Conservation (phyloP, 2,888 invertebrate genomes). For the Gari tellinella region DNA sequence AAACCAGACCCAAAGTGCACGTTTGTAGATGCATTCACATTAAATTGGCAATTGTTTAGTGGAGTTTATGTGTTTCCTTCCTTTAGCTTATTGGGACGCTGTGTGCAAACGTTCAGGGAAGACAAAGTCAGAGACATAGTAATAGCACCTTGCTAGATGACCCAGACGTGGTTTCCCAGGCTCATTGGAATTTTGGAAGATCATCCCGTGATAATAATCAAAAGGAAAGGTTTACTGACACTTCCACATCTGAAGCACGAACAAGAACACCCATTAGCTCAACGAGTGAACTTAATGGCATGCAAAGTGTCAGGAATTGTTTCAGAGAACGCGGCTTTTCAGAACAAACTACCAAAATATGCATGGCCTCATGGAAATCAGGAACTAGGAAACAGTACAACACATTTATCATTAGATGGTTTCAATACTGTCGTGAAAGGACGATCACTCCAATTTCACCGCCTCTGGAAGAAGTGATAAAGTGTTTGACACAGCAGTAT, state of each 20-base stretch:
- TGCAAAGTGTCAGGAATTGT: slow-evolving; percentile 32
- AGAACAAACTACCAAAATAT: slow-evolving; percentile 13
- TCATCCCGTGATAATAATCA: slow-evolving; percentile 3
- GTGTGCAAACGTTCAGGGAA: slow-evolving; percentile 20
- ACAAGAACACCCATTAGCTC: slow-evolving; percentile 7
- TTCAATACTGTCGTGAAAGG: slow-evolving; percentile 27
- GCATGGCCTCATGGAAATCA: slow-evolving; percentile 23
- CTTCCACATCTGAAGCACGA: slow-evolving; percentile 1
- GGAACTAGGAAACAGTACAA: slow-evolving; percentile 13
- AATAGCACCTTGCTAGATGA: slow-evolving; percentile 34
- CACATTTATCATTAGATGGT: slow-evolving; percentile 23
- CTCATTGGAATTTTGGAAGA: slow-evolving; percentile 21
- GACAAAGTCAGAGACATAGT: slow-evolving; percentile 16
- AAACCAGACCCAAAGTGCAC: slow-evolving; percentile 21
- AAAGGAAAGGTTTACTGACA: slow-evolving; percentile 3
- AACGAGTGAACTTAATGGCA: slow-evolving; percentile 16
- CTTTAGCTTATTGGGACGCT: slow-evolving; percentile 50
- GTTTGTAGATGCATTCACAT: slow-evolving; percentile 25
- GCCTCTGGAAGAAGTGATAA: slow-evolving; percentile 26
- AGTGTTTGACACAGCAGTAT: slow-evolving; percentile 34
- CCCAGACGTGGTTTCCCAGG: slow-evolving; percentile 26
- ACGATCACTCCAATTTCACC: slow-evolving; percentile 18
- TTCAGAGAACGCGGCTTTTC: slow-evolving; percentile 39
- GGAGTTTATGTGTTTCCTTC: slow-evolving; percentile 39
- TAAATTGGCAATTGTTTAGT: slow-evolving; percentile 14